Percentiles rank a stretch among this genome's conserved stretches.
Conservation (phyloP, 2,113 vertebrate species). For the Salvelinus namaycush region DNA sequence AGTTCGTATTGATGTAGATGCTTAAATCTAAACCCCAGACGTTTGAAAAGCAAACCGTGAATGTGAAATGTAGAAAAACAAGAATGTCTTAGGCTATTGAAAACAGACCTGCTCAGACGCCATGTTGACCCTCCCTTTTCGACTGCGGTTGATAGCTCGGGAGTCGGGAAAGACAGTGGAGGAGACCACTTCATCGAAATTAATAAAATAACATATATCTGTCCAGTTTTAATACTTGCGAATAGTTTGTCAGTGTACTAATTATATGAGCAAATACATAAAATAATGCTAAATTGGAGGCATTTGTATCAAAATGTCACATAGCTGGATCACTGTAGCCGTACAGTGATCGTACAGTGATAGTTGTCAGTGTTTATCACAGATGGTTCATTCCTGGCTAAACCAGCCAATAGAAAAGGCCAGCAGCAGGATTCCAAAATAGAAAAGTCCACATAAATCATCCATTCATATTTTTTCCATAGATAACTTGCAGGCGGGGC, state of each 20-base stretch:
- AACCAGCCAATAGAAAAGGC: conserved; percentile 43
- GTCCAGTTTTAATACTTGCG: background rate
- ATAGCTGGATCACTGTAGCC: background rate
- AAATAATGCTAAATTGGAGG: background rate
- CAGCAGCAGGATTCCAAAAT: conserved; percentile 53
- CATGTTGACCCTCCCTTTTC: conserved; percentile 75
- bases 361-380: background rate
- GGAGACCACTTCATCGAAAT: conserved; percentile 51
- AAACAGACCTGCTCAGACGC: conserved; percentile 82
- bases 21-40: background rate
- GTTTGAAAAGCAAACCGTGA: background rate
- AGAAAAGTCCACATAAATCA: conserved; percentile 52
- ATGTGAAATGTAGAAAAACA: conserved; percentile 22
- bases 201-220: background rate
- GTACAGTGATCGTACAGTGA: too few species aligned
- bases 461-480: conserved; percentile 49
- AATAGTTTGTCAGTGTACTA: background rate
- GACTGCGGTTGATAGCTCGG: conserved; percentile 40
- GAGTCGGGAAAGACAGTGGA: conserved; percentile 30
- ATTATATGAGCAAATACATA: background rate
- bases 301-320: background rate
- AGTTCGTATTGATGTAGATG: background rate
- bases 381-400: conserved; percentile 59
- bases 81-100: conserved; percentile 24
- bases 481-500: conserved; percentile 19